Base-by-base conservation (phyloP, 2,797 vertebrate genomes). In the Chrysocyon brachyurus region DNA sequence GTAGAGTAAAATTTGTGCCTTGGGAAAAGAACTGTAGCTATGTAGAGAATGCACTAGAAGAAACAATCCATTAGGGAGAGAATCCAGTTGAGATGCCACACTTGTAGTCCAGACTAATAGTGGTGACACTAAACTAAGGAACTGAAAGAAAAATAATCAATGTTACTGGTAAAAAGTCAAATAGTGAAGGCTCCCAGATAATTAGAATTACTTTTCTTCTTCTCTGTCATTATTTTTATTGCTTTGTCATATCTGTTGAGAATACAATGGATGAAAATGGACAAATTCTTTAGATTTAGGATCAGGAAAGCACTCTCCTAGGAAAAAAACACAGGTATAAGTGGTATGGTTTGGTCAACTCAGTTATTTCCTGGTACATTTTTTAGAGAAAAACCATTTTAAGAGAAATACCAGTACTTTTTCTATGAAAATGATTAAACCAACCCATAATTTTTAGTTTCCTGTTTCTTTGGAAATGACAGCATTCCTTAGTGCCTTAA, bases 401-500 rank as follows among this genome's bases (percentile, higher is more conserved):
- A 86, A 90, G 66, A 96, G 87, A 93, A 94, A 88, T 85, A 33
- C 14, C 64, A 96, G 75, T 64, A 70, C 36, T 94, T 90, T 95
- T 94, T 90, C 61, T 46, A 84, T 81, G 78, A 87, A 96, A 84
- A 90, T 75, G 31, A 88, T 95, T 95, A 94, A 89, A 68, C 11
- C 54, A 95, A 75, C 61, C 66, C 57, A 24, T 96, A 94, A 97
- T 82, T 97, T 91, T 94, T 95, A 85, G 61, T 82, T 95, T 89
- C 56, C 24, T 92, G 28, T 94, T 83, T 93, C 79, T 92, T 88
- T 92, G 68, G 52, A 68, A 40, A 96, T 93, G 86, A 31, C 36
- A 95, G 63, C 57, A 87, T 97, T 98, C 83, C 31, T 96, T 73
- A 14, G 19, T 92, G 90, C 72, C n/a, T 96, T 96, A 90, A 86